Evolutionary conservation across 2,113 vertebrate species (phyloP), one percentile per base, ranked within the genome.

Genomic region (Apus apus): DNA sequence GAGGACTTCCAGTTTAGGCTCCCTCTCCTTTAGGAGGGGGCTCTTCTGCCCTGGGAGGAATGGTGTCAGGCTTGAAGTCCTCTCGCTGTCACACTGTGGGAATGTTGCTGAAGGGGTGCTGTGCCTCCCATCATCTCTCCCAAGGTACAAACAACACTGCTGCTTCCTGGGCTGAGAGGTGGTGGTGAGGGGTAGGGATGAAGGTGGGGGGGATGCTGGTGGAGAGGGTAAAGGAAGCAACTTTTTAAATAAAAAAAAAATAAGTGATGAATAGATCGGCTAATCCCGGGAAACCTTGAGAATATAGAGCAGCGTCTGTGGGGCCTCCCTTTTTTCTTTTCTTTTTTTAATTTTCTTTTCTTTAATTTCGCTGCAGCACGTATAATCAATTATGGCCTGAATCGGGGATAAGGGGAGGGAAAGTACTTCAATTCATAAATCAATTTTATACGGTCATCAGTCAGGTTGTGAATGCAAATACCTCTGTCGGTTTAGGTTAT

Each of bases 381-480:
- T 99, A 99, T 99, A 99, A 99, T 99, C 99, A 99, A 99, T 99
- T 99, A 99, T 98, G 98, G 98, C 97, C 98, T 98, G 98, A 99
- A 98, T 98, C 62, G 58, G 95, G 96, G 97, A 98, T 98, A 98
- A 98, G 97, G 98, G 97, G 98, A 98, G 96, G 98, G 98, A 98
- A 98, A 98, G 98, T 98, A 97, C 98, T 99, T 99, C 98, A 98
- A 98, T 98, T 98, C 99, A 99, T 99, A 99, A 99, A 99, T 99
- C 99, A 99, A 99, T 99, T 99, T 99, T 99, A 98, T 99, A 99
- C 98, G 99, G 99, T 99, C 99, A 99, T 99, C 99, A 99, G 98
- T 99, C 99, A 99, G 98, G 98, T 98, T 98, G 97, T 99, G 98
- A 99, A 99, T 99, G 98, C 98, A 98, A 97, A 98, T 98, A 97